phyloP scores from a whole-genome alignment of 2,888 invertebrate genomes.

The Mechanitis messenoides region DNA sequence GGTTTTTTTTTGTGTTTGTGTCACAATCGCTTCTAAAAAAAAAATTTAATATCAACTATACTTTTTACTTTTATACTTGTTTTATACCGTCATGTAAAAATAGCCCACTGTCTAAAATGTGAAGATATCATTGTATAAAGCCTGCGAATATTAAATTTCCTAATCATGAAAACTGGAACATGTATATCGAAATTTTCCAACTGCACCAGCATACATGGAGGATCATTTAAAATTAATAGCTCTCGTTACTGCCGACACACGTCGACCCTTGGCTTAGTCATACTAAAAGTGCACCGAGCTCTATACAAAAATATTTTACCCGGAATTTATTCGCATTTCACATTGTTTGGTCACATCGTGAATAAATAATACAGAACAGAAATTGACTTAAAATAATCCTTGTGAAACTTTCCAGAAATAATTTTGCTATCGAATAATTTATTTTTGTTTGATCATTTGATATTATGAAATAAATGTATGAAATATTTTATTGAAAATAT shows the following conservation, averaged over 20 bases:
- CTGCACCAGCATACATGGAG: conserved; percentile 26
- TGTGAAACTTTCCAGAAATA: not conserved
- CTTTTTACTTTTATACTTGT: too few relatives aligned
- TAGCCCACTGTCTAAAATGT: too few relatives aligned
- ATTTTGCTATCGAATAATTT: too few relatives aligned
- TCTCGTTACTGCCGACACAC: conserved; percentile 34
- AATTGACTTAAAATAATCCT: conserved; percentile 1
- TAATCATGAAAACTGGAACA: conserved; percentile 11
- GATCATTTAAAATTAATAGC: conserved; percentile 57
- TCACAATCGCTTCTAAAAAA: too few relatives aligned
- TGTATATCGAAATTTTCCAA: conserved; percentile 16
- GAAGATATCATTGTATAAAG: too few relatives aligned
- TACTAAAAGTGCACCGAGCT: conserved; percentile 14
- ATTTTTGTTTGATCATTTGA: too few relatives aligned
- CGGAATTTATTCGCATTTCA: conserved; percentile 3
- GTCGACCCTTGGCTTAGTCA: conserved; percentile 28
- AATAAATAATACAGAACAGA: not conserved
- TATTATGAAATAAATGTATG: too few relatives aligned
- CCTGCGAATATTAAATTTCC: conserved; percentile 8
- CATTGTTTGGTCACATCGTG: not conserved
- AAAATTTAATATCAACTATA: too few relatives aligned
- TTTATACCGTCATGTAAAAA: too few relatives aligned
- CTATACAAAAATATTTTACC: conserved; percentile 11
- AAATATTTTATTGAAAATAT: too few relatives aligned
- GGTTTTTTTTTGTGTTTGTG: too few relatives aligned